phyloP scores from a whole-genome alignment of 2,888 invertebrate genomes.

The Drosophila falleni region DNA sequence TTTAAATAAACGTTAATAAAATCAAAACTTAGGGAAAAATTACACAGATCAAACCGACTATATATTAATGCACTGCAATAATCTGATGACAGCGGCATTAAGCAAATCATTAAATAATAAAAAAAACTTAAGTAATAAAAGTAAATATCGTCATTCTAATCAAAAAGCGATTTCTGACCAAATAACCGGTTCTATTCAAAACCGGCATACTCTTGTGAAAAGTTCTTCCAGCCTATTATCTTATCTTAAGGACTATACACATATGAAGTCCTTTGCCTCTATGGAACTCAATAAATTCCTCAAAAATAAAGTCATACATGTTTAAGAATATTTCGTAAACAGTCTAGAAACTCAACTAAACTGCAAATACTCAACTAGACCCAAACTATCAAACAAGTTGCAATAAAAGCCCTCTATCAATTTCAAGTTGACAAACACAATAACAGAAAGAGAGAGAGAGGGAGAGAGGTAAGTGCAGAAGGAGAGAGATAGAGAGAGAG shows the following conservation, averaged over 20 bases:
- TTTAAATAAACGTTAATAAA: background rate
- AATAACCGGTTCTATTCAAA: background rate
- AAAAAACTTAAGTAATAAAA: background rate
- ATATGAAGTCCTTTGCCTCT: background rate
- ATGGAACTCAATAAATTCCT: background rate
- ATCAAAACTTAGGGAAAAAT: no score
- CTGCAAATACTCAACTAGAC: conserved; percentile 7
- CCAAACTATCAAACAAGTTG: background rate
- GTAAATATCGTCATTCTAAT: no score
- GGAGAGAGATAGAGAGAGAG: no score
- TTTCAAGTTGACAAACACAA: conserved; percentile 20
- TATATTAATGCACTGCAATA: background rate
- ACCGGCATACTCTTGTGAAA: background rate
- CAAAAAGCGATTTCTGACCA: background rate
- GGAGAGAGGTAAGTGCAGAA: no score
- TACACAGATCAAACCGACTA: background rate
- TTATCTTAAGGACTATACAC: background rate
- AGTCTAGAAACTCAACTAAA: background rate
- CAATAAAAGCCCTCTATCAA: conserved; percentile 2
- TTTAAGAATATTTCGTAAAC: background rate
- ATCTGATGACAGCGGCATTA: background rate
- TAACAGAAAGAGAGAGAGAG: background rate
- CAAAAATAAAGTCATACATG: background rate
- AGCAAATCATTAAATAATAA: background rate
- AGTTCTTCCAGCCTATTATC: background rate